phyloP scores from a whole-genome alignment of 2,888 invertebrate species.

The Lepidochitona cinerea region DNA sequence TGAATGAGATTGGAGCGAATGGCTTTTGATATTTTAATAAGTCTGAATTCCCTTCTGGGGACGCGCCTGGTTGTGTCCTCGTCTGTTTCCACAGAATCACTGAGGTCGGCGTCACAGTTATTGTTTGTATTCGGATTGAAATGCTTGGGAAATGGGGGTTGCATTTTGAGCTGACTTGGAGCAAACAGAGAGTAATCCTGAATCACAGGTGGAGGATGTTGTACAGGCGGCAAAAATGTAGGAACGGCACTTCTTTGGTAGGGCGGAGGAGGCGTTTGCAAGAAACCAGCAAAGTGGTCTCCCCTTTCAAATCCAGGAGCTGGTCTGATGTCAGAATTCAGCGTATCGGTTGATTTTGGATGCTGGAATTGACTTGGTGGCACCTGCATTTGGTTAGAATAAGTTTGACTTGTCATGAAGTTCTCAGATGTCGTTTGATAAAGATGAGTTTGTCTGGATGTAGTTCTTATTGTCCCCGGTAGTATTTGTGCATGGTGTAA shows the following conservation, averaged over 20 bases:
- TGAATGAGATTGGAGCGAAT: slow-evolving; percentile 1
- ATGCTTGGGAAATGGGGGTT: not conserved
- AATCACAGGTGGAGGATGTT: not conserved
- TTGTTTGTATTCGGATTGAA: not conserved
- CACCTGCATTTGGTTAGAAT: not conserved
- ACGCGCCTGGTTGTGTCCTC: not conserved
- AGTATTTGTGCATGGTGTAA: not conserved
- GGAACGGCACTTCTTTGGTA: not conserved
- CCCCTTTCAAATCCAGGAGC: not conserved
- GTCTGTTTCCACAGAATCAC: not conserved
- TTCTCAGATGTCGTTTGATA: not conserved
- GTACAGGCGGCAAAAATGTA: not conserved
- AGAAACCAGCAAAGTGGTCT: not conserved
- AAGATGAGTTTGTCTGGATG: not conserved
- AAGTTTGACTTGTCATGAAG: not conserved
- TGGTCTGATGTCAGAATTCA: not conserved
- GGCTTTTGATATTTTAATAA: not conserved
- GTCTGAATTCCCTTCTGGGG: not conserved
- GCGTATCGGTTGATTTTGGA: not conserved
- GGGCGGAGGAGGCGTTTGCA: not conserved
- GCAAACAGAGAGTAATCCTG: not conserved
- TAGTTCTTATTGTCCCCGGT: not conserved
- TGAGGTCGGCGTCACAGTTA: no score
- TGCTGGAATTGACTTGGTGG: not conserved
- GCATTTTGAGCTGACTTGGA: not conserved